Evolutionary conservation across 1,140 invertebrate genomes (phyloP), one percentile per base, ranked within the genome.

Genomic region (Ladona fulva): DNA sequence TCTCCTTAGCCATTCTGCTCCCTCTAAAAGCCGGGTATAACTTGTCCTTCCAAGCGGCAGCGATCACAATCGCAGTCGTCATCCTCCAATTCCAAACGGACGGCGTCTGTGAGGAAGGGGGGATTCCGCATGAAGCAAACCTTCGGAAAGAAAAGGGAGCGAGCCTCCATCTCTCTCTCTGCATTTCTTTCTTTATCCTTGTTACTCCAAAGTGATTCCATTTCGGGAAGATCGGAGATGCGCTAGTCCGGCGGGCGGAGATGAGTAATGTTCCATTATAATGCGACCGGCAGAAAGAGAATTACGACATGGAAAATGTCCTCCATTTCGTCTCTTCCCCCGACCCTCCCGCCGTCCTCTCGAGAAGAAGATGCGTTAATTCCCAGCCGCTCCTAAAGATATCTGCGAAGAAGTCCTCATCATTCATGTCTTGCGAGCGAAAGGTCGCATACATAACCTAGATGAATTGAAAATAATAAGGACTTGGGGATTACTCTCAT

Each of bases 181-280:
- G 44, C 44, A 5, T 22, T 66, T 22, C 52, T 66, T 22, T 66
- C 52, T 12, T 66, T 66, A 19, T 16, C 52, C 52, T 12, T 22
- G 16, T 22, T 66, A 66, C 52, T 66, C 52, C n/a, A 66, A 66
- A 66, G 52, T 66, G 52, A 66, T 66, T 66, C 52, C 52, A 66
- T 66, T 66, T 12, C 52, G 52, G 14, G 44, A 52, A 19, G 19
- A 52, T 52, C 44, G 44, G 44, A 19, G 44, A 66, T 66, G 52
- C 52, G 52, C 14, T 22, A 66, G 52, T 19, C 16, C n/a, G 52
- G 52, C 14, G 52, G n/a, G n/a, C n/a, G n/a, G n/a, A 66, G n/a
- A 66, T 66, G 52, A 66, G 52, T 66, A 19, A 66, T 66, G n/a
- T 66, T 8, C 52, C 52, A 66, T 66, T 66, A 16, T 66, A 66